Evolutionary conservation across 1,140 invertebrate species (phyloP), one percentile per base, ranked within the genome.

Genomic region (Camponotus floridanus): DNA sequence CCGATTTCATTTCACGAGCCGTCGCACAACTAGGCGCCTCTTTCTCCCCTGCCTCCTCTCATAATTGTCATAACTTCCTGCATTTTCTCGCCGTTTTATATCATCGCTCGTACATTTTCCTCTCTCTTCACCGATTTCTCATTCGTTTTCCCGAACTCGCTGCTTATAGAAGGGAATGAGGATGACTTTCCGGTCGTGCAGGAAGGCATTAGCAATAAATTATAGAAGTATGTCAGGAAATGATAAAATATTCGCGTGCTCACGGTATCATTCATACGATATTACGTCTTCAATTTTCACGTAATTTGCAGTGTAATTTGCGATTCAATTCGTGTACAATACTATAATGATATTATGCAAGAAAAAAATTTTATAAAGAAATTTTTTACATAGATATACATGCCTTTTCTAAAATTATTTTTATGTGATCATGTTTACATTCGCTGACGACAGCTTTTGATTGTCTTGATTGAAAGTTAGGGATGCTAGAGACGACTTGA

Each of bases 21-120:
- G 89, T 91, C 90, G 91, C 90, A 90, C 89, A 85, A 59, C 85
- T 84, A 86, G 83, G 76, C 79, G 62, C 33, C 78, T 71, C 67
- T 71, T 81, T 59, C 73, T 70, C 45, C 64, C 21, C 73, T 78
- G 64, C 13, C 21, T 2, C 42, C 36, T 7, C 81, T 87, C 91
- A 91, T 92, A 92, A 91, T 90, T 89, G 91, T 91, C 89, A 91
- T 91, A 92, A 92, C 91, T 92, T 92, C 86, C 89, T 90, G 88
- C 87, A 88, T 91, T 92, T 92, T 90, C 86, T 86, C 87, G 59
- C 76, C 86, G 65, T 86, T 51, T 51, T 86, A 79, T 86, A 85
- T 85, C 84, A 36, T 39, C 59, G 57, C 42, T 73, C 70, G 68
- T 90, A 57, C 70, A 48, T 74, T 36, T 81, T 68, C 71, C 70